Evolutionary conservation across 2,888 invertebrate species (phyloP), one percentile per base, ranked within the genome.

Genomic region (Brenthis hecate): DNA sequence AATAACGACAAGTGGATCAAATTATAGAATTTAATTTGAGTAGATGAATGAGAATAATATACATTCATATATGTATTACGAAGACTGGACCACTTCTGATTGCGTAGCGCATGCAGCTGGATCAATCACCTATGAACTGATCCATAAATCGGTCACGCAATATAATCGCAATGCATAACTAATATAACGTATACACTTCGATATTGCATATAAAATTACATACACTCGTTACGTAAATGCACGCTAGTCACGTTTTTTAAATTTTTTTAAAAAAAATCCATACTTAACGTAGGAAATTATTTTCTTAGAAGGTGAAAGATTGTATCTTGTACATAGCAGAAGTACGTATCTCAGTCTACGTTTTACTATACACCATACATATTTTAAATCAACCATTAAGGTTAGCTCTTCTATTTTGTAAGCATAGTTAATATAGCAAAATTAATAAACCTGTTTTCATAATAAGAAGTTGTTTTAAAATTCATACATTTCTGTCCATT

Each of bases 101-200:
- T 54, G 58, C 74, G 80, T 77, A 74, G 78, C 77, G 78, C 61
- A 70, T 72, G 68, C 48, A 66, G 71, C 54, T 73, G 74, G 81
- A 87, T 85, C 86, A 80, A 85, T 85, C 85, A 82, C 83, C 84
- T 85, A 80, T 85, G 83, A 84, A 83, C 83, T 73, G 73, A 73
- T 73, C 78, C 74, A 82, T 86, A 80, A 85, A 87, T 83, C 82
- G 82, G 80, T 81, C 85, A 84, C 79, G 79, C 79, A 76, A 77
- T 76, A 76, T 74, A 75, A 79, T 77, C 78, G 77, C 73, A 71
- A 68, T 76, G 78, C 79, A 78, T 77, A 83, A 76, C 78, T 73
- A 76, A 79, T 73, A 70, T 67, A 62, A 73, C 69, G 55, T 66
- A 70, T 55, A 67, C 66, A 73, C 60, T 57, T 63, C 57, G 54